Percentiles rank a stretch among this genome's conserved stretches.
phyloP scores from a whole-genome alignment of 2,797 vertebrate genomes.

The Hylomyscus alleni region DNA sequence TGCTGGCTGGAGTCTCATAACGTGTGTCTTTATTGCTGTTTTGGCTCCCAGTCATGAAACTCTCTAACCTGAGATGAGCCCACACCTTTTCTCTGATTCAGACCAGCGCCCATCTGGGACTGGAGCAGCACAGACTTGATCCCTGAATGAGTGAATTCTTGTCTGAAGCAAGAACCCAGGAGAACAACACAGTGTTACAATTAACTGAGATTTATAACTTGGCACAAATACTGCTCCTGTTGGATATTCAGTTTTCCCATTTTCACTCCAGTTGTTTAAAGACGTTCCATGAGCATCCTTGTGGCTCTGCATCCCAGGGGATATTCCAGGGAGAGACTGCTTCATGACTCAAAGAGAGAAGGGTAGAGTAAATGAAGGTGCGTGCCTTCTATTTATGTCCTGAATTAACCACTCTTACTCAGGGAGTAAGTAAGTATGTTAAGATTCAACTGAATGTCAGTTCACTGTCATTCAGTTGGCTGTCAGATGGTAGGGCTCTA shows the following conservation, averaged over 20 bases:
- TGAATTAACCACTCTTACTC: background rate
- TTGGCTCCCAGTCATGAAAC: constrained; percentile 35
- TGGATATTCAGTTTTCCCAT: constrained; percentile 46
- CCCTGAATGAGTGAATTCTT: background rate
- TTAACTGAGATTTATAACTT: constrained; percentile 65
- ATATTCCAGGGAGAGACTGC: background rate
- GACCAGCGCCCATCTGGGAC: background rate
- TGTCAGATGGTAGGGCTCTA: background rate
- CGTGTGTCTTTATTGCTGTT: constrained; percentile 74
- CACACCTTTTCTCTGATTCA: background rate
- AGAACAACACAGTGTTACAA: background rate
- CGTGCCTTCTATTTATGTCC: background rate
- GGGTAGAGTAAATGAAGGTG: background rate
- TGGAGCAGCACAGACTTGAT: background rate
- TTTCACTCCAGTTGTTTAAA: constrained; percentile 48
- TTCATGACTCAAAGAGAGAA: constrained; percentile 38
- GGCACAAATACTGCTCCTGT: constrained; percentile 32
- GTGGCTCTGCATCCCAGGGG: background rate
- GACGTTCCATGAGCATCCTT: constrained; percentile 4
- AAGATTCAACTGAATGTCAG: background rate
- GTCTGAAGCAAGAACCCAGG: background rate
- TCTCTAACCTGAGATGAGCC: constrained; percentile 27
- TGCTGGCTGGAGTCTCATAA: constrained; percentile 63
- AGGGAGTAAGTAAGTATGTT: background rate
- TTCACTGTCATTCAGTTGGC: background rate